Conservation (phyloP, 2,888 invertebrate genomes). For the Calameuta pallipes region DNA sequence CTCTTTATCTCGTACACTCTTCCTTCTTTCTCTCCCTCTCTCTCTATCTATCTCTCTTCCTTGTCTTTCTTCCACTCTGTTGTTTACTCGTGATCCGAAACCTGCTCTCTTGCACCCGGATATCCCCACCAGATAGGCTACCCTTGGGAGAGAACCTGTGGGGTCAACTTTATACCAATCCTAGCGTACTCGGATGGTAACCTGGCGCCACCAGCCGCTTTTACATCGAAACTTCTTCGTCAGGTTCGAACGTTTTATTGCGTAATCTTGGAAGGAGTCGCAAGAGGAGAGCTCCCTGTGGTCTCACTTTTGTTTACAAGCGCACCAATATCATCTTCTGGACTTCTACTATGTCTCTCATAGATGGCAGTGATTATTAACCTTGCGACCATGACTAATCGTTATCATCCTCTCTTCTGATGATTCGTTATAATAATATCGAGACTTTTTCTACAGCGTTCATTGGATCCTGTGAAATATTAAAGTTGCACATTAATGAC, state of each 20-base stretch:
- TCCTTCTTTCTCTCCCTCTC: conserved; percentile 2
- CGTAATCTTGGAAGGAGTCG: neutral
- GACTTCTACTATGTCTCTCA: neutral
- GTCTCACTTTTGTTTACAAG: neutral
- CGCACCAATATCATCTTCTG: neutral
- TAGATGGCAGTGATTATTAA: neutral
- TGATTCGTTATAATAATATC: neutral
- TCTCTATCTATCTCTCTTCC: conserved; percentile 20
- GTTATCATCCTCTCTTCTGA: too few species aligned
- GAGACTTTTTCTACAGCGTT: neutral
- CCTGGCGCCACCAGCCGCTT: conserved; percentile 62
- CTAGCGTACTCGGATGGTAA: conserved; percentile 35
- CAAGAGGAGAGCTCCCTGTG: neutral
- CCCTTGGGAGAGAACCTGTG: conserved; percentile 12
- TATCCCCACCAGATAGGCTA: conserved; percentile 27
- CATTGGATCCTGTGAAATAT: neutral
- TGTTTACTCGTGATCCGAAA: conserved; percentile 14
- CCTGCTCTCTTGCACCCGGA: conserved; percentile 2
- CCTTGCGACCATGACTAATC: neutral
- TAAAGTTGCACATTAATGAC: neutral
- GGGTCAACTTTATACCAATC: conserved; percentile 36
- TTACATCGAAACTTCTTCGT: conserved; percentile 45
- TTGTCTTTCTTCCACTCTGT: neutral
- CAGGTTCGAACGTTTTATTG: conserved; percentile 14
- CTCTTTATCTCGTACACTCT: conserved; percentile 11